Conservation (phyloP, 2,888 invertebrate genomes). For the Coenonympha arcania region DNA sequence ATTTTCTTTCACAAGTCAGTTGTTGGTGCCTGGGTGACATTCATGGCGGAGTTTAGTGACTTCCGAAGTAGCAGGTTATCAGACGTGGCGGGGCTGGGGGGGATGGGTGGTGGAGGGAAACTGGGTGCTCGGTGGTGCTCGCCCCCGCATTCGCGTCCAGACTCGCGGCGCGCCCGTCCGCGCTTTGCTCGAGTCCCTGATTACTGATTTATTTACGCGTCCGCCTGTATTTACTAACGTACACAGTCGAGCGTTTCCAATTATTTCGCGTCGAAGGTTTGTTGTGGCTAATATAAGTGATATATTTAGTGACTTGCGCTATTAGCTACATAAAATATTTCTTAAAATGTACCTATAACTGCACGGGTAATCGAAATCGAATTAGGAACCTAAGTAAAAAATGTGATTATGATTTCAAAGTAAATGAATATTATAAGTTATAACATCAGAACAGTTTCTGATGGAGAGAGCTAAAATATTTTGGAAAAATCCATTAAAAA, state of each 20-base stretch:
- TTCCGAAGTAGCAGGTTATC: slow-evolving; percentile 74
- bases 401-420: too few relatives aligned
- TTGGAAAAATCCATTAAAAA: too few relatives aligned
- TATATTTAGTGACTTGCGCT: slow-evolving; percentile 42
- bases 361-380: too few relatives aligned
- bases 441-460: too few relatives aligned
- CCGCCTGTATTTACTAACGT: slow-evolving; percentile 49
- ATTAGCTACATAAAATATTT: not conserved
- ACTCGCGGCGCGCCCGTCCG: slow-evolving; percentile 54
- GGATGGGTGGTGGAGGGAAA: slow-evolving; percentile 41
- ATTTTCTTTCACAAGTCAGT: slow-evolving; percentile 63
- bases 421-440: too few relatives aligned
- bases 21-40: slow-evolving; percentile 63
- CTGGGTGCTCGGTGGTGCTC: slow-evolving; percentile 56
- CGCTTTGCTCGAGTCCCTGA: slow-evolving; percentile 41
- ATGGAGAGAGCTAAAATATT: too few relatives aligned
- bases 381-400: too few relatives aligned
- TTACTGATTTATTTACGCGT: slow-evolving; percentile 29
- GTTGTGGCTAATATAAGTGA: slow-evolving; percentile 61
- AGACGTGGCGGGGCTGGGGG: slow-evolving; percentile 46
- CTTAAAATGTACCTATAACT: not conserved
- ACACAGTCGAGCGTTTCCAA: slow-evolving; percentile 34
- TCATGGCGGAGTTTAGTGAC: slow-evolving; percentile 70
- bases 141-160: slow-evolving; percentile 66
- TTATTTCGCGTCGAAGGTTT: slow-evolving; percentile 47